Percentiles rank a stretch among this genome's conserved stretches.
phyloP scores from a whole-genome alignment of 2,797 vertebrate genomes.

The Kryptolebias ocellatus region DNA sequence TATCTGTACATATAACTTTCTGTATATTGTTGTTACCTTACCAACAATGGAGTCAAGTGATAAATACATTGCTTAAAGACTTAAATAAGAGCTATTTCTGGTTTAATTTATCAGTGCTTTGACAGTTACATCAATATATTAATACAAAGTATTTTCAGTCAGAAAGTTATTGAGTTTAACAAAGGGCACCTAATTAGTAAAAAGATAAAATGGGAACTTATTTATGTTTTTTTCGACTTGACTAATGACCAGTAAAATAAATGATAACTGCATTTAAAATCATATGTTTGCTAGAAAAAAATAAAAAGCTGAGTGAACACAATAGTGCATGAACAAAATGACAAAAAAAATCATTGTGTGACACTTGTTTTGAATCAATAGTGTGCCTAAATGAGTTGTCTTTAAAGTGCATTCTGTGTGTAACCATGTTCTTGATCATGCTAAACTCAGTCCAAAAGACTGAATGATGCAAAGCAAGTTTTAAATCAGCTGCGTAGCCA shows the following conservation, averaged over 20 bases:
- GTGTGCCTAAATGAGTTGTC: not conserved
- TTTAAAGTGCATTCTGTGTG: not conserved
- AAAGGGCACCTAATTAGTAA: not conserved
- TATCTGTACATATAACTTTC: too few species aligned
- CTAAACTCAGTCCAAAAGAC: not conserved
- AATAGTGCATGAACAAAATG: constrained; percentile 6
- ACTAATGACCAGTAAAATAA: constrained; percentile 31
- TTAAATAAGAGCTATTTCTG: too few species aligned
- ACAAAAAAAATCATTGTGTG: not conserved
- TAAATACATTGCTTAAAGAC: too few species aligned
- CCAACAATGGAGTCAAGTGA: too few species aligned
- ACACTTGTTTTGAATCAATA: constrained; percentile 1
- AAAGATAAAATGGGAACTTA: constrained; percentile 6
- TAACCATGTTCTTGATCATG: accelerated
- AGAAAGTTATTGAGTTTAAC: too few species aligned
- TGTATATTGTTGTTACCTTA: too few species aligned
- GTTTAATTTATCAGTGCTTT: constrained; percentile 2
- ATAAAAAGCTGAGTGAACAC: constrained; percentile 38
- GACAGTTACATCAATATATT: not conserved
- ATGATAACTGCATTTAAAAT: constrained; percentile 35
- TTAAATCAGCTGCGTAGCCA: not conserved
- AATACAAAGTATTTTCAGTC: too few species aligned
- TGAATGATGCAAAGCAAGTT: not conserved
- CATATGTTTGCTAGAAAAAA: constrained; percentile 37
- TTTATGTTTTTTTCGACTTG: constrained; percentile 18